These are phyloP conservation scores for Atractosteus spatula DNA, from an alignment of 2,113 vertebrate genomes.

Conservation along the genomic window DNA sequence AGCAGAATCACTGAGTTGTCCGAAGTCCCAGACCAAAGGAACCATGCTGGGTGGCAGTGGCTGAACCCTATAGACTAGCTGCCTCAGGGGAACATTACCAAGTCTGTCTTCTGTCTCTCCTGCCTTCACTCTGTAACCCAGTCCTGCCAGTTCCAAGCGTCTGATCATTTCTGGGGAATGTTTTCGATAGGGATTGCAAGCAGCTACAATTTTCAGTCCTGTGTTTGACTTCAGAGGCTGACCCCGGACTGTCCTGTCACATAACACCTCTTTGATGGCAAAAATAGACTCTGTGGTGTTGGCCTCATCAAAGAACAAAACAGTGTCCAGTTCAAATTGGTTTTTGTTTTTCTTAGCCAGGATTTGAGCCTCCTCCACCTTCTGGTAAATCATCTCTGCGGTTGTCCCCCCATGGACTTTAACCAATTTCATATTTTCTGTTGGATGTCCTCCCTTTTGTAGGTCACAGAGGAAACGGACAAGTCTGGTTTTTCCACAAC, in stretches of 20 bases:
- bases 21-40: constrained; percentile 75
- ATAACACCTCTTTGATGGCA: constrained; percentile 74
- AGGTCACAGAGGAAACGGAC: constrained; percentile 69
- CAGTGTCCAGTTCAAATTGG: constrained; percentile 55
- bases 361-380: constrained; percentile 59
- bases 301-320: constrained; percentile 75
- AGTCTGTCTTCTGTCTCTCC: constrained; percentile 66
- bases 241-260: constrained; percentile 63
- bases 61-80: constrained; percentile 72
- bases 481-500: constrained; percentile 72
- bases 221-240: constrained; percentile 47
- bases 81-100: constrained; percentile 67
- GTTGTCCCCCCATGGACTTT: constrained; percentile 73
- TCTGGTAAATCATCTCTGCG: constrained; percentile 64
- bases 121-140: constrained; percentile 69
- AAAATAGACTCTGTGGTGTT: constrained; percentile 75
- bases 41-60: constrained; percentile 71
- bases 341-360: constrained; percentile 51
- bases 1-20: constrained; percentile 65
- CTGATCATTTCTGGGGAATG: constrained; percentile 60
- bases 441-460: constrained; percentile 49
- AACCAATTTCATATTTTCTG: constrained; percentile 69
- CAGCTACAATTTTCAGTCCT: constrained; percentile 68
- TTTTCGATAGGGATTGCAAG: constrained; percentile 74
- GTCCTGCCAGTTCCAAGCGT: constrained; percentile 66